phyloP scores from a whole-genome alignment of 2,797 vertebrate genomes.

The Eurystomus glaucurus region DNA sequence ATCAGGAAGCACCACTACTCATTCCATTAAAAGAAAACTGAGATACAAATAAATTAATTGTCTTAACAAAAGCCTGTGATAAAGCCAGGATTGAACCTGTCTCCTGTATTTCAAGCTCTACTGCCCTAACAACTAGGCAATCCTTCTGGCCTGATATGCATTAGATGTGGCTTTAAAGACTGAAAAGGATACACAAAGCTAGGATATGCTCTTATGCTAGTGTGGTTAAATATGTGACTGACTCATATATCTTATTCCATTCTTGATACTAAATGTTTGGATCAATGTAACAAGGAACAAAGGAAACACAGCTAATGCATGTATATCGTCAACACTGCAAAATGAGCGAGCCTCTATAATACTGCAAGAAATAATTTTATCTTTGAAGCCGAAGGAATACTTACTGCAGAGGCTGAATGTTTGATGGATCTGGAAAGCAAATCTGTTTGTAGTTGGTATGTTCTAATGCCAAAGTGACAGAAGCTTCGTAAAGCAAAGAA shows the following conservation, averaged over 20 bases:
- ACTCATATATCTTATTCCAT: not conserved
- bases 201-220: not conserved
- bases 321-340: not conserved
- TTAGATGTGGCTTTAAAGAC: not conserved
- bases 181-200: not conserved
- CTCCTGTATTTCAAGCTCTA: not conserved
- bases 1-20: not conserved
- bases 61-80: not conserved
- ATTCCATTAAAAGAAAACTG: not conserved
- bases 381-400: constrained; percentile 67
- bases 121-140: not conserved
- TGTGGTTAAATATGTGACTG: not conserved
- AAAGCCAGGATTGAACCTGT: not conserved
- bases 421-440: constrained; percentile 65
- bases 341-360: not conserved
- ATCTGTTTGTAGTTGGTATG: constrained; percentile 70
- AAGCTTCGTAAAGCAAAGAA: constrained; percentile 77
- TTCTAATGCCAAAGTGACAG: constrained; percentile 64
- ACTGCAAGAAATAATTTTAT: not conserved
- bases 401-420: constrained; percentile 86
- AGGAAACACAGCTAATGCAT: not conserved
- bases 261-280: not conserved
- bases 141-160: not conserved
- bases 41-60: not conserved
- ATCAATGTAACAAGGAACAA: not conserved